These are phyloP conservation scores for Drosophila demipolita DNA, from an alignment of 2,888 invertebrate genomes.

Conservation along the genomic window DNA sequence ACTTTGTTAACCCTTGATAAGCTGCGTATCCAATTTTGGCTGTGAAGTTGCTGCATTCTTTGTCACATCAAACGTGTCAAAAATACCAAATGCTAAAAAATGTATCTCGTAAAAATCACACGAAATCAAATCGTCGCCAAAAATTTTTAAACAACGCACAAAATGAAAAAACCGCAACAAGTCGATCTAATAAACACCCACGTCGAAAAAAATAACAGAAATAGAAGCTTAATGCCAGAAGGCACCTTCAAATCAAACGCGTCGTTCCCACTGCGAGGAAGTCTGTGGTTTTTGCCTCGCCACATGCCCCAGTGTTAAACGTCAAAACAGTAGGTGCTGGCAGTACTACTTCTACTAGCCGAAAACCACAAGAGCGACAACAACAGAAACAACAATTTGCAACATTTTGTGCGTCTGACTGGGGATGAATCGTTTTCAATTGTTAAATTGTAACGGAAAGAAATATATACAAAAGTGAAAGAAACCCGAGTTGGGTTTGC, in stretches of 20 bases:
- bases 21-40: conserved; percentile 7
- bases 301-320: conserved; percentile 41
- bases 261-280: conserved; percentile 29
- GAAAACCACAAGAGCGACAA: conserved; percentile 43
- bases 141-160: conserved; percentile 36
- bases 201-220: conserved; percentile 8
- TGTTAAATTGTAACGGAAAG: conserved; percentile 49
- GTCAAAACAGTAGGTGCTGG: conserved; percentile 33
- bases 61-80: conserved; percentile 41
- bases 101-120: conserved; percentile 57
- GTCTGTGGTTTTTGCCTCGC: conserved; percentile 46
- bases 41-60: conserved; percentile 37
- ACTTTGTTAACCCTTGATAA: conserved; percentile 29
- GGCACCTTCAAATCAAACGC: conserved; percentile 67
- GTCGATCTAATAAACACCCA: conserved; percentile 67
- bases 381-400: conserved; percentile 50
- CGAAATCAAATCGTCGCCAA: conserved; percentile 53
- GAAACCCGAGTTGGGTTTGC: conserved; percentile 19
- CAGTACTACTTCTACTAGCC: conserved; percentile 5
- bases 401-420: conserved; percentile 53
- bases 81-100: conserved; percentile 48
- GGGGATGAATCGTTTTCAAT: conserved; percentile 63
- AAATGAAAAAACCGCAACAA: conserved; percentile 57
- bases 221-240: conserved; percentile 36
- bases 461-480: conserved; percentile 38